Evolutionary conservation across 2,888 invertebrate species (phyloP).

Genomic region (Pyrrhosoma nymphula): DNA sequence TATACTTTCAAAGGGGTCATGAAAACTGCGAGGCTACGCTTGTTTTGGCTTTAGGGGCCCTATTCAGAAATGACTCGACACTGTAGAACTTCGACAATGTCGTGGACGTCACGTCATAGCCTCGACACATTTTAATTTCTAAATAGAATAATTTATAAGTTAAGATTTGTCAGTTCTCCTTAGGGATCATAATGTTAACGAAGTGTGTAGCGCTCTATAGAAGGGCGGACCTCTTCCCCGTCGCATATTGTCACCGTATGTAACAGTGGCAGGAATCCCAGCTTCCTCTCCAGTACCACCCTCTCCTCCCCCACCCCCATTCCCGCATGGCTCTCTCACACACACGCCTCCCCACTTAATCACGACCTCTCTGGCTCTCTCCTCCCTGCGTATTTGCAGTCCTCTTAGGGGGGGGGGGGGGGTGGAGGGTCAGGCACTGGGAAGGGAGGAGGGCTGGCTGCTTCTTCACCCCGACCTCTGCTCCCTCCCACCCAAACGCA

Average conservation of each 20-base stretch:
- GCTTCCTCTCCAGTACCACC: neutral
- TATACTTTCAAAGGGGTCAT: too few species aligned
- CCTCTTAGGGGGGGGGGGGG: neutral
- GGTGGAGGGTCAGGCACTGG: neutral
- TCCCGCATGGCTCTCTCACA: constrained; percentile 22
- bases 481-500: neutral
- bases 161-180: too few species aligned
- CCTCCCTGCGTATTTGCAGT: neutral
- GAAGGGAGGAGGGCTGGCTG: neutral
- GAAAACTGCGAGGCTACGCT: too few species aligned
- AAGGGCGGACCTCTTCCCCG: neutral
- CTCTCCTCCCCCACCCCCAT: neutral
- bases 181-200: too few species aligned
- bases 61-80: too few species aligned
- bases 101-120: too few species aligned
- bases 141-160: too few species aligned
- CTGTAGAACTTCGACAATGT: too few species aligned
- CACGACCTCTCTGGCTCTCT: constrained; percentile 5
- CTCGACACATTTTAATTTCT: too few species aligned
- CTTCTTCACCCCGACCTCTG: neutral
- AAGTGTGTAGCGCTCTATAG: too few species aligned
- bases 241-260: constrained; percentile 17
- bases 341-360: constrained; percentile 55
- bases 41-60: too few species aligned
- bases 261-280: neutral